phyloP scores from a whole-genome alignment of 37 sponge, comb jelly and placozoan genomes.

The Halisarca cf. caerulea region DNA sequence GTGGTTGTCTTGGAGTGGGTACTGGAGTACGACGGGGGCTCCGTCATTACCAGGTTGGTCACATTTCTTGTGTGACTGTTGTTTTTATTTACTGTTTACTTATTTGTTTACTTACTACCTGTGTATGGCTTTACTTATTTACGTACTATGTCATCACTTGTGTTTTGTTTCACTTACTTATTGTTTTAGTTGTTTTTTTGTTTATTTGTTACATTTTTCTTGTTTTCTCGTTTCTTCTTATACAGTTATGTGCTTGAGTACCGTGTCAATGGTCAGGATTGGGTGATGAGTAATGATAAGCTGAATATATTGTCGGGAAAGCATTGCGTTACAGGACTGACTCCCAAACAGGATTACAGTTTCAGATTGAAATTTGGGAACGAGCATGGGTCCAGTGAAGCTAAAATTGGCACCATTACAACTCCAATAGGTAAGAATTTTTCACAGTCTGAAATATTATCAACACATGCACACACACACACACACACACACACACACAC shows the following conservation, averaged over 20 bases:
- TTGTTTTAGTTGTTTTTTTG: not conserved
- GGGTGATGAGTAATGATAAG: not conserved
- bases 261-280: not conserved
- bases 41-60: not conserved
- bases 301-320: not conserved
- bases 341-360: not conserved
- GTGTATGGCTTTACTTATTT: no score
- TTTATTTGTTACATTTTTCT: not conserved
- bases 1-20: slow-evolving; percentile 26
- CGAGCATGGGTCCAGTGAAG: slow-evolving; percentile 6
- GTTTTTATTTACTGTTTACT: no score
- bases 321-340: slow-evolving; percentile 5
- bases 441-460: no score
- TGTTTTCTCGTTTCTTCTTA: not conserved
- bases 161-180: no score
- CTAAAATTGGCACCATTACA: no score
- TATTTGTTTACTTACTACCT: no score
- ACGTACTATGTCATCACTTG: no score
- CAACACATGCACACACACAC: no score
- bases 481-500: no score
- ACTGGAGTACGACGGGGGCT: slow-evolving; percentile 38
- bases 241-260: not conserved
- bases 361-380: not conserved
- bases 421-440: no score
- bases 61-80: no score